These are phyloP conservation scores for Danio rerio DNA, from an alignment of 2,113 vertebrate species.

Conservation along the genomic window GRCz12tu NC_133177.1:5476501-5477000, in stretches of 20 bases:
- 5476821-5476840: neutral
- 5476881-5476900: neutral
- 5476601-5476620: neutral
- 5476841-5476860: neutral
- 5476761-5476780: too few species aligned
- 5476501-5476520: too few species aligned
- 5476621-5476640: neutral
- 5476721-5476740: too few species aligned
- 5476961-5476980: neutral
- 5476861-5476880: neutral
- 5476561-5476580: neutral
- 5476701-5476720: too few species aligned
- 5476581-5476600: neutral
- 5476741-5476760: too few species aligned
- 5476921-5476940: neutral
- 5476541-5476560: neutral
- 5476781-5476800: too few species aligned
- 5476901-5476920: neutral
- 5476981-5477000: slow-evolving; percentile 19
- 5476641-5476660: too few species aligned
- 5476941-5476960: neutral
- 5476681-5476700: too few species aligned
- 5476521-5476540: neutral
- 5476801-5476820: neutral
- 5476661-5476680: too few species aligned